Base-by-base conservation (phyloP, 2,888 invertebrate species). In the Nemotelus pantherinus region DNA sequence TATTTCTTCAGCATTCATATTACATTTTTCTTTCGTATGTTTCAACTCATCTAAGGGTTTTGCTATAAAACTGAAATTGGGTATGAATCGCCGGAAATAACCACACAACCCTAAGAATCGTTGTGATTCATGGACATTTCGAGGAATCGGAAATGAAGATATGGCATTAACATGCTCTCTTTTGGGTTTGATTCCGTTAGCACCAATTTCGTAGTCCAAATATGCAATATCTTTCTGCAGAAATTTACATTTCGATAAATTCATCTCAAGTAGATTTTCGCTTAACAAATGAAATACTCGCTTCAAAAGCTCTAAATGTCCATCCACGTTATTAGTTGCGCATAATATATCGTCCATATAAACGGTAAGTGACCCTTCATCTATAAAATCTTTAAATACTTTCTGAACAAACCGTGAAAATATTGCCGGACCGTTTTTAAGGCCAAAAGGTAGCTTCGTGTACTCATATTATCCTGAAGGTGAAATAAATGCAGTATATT, bases 11-110 rank as follows among this genome's bases (percentile, higher is more conserved):
- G 76, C 53, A 0, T 77, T 72, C 43, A 82, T 81, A 1, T 71
- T 55, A 48, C 81, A 82, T 44, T 60, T n/a, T 2, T 43, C 44
- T 3, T 79, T 53, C 25, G 80, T 41, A 10, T 9, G 43, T 44
- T 50, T 45, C 5, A 74, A 44, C 9, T 74, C 74, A 5, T 74
- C 7, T 4, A 84, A 75, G 0, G 84, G 84, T 77, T 82, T 82
- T 3, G 84, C 83, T 25, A 75, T 80, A 3, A 43, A 45, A 55
- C 47, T n/a, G 63, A 39, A 63, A 25, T 63, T 41, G n/a, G n/a
- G n/a, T 10, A 63, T 63, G n/a, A 63, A 63, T 39, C 63, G 63
- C 5, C 3, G n/a, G 41, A 63, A 63, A 39, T 10, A n/a, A n/a
- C n/a, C n/a, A n/a, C 25, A 25, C 25, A 25, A 25, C 25, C 25